Evolutionary conservation across 2,113 vertebrate species (phyloP).

Genomic region (Pantherophis guttatus): DNA sequence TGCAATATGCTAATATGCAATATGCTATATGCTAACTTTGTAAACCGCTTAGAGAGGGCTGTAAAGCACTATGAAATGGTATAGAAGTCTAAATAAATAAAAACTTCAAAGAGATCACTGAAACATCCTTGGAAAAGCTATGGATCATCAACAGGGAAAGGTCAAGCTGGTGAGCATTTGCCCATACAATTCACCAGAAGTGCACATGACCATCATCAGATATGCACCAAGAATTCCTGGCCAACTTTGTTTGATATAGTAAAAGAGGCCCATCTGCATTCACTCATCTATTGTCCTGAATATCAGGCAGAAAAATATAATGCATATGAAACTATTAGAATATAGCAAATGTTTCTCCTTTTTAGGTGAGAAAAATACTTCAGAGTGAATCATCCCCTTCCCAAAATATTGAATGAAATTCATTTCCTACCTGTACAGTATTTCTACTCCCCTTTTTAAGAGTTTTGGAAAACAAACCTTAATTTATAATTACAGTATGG

Average conservation of each 20-base stretch:
- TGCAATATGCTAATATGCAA: too few relatives aligned
- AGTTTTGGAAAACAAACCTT: background rate
- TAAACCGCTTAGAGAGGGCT: too few relatives aligned
- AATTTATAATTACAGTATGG: background rate
- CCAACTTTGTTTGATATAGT: background rate
- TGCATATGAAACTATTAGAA: background rate
- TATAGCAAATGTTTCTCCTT: background rate
- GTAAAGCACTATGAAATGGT: too few relatives aligned
- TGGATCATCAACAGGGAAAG: background rate
- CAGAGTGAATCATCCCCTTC: background rate
- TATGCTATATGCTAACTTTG: too few relatives aligned
- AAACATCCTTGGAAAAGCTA: background rate
- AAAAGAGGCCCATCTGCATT: background rate
- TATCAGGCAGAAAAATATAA: background rate
- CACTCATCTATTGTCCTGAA: background rate
- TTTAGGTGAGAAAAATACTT: background rate
- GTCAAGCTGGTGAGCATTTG: background rate
- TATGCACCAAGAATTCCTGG: background rate
- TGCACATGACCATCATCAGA: background rate
- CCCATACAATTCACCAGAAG: background rate
- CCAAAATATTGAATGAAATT: background rate
- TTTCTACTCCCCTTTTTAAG: background rate
- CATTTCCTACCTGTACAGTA: background rate
- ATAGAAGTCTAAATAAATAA: too few relatives aligned
- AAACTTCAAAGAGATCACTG: background rate